Conservation (phyloP, 2,797 vertebrate species). For the Channallabes apus region DNA sequence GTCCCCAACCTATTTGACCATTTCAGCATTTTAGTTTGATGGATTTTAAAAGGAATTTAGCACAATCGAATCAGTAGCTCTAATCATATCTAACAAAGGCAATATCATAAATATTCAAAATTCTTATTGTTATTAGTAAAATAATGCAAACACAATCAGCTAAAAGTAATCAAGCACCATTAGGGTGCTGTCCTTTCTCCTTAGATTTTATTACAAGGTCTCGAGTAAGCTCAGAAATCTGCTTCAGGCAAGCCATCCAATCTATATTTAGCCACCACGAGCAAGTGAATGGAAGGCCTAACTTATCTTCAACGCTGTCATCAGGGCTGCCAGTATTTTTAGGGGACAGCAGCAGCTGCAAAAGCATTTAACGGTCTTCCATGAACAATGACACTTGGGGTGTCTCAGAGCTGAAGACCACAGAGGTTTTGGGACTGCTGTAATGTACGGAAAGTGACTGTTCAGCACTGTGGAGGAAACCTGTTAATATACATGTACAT, state of each 20-base stretch:
- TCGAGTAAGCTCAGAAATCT: constrained; percentile 71
- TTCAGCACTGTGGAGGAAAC: constrained; percentile 29
- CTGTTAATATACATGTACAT: background rate
- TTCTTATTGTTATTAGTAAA: background rate
- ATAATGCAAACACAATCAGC: background rate
- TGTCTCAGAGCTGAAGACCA: constrained; percentile 69
- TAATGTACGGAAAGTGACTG: constrained; percentile 52
- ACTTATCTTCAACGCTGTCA: constrained; percentile 83
- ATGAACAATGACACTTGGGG: constrained; percentile 80
- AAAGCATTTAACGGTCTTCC: constrained; percentile 81
- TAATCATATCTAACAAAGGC: background rate
- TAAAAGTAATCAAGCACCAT: constrained; percentile 34
- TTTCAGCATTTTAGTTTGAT: constrained; percentile 12
- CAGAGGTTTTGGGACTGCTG: constrained; percentile 63
- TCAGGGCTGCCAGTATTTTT: constrained; percentile 81
- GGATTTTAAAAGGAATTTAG: background rate
- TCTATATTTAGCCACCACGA: constrained; percentile 80
- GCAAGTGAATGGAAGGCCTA: constrained; percentile 80
- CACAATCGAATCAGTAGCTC: background rate
- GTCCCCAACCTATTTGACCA: constrained; percentile 12
- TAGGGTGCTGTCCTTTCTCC: constrained; percentile 58
- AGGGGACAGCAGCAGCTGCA: constrained; percentile 83
- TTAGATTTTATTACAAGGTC: constrained; percentile 69
- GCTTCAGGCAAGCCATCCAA: constrained; percentile 64
- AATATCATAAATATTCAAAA: background rate